Evolutionary conservation across 2,888 invertebrate species (phyloP).

Genomic region (Athrips mouffetella): DNA sequence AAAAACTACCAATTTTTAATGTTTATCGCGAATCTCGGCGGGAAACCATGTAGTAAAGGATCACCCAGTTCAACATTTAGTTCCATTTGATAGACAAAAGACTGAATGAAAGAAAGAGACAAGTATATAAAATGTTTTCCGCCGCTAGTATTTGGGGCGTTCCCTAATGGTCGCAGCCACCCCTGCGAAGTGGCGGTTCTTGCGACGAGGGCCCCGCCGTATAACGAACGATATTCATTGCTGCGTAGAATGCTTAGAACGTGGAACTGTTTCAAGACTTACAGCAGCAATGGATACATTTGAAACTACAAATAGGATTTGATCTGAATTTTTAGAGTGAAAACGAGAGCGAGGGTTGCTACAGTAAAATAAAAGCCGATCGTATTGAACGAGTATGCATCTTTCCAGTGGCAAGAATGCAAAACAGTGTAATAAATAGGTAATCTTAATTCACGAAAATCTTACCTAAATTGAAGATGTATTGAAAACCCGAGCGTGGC

Average conservation of each 20-base stretch:
- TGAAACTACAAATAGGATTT: no score
- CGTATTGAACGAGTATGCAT: no score
- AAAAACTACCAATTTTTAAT: slow-evolving; percentile 25
- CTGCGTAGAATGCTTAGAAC: neutral
- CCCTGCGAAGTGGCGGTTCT: neutral
- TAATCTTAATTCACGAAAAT: no score
- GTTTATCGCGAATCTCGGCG: slow-evolving; percentile 31
- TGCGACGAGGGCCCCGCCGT: neutral
- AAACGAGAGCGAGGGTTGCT: no score
- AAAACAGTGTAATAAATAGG: no score
- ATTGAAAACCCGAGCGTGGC: no score
- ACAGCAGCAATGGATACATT: neutral
- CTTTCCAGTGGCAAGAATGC: no score
- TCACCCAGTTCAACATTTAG: slow-evolving; percentile 43
- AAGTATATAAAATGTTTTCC: slow-evolving; percentile 37
- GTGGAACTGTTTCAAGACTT: neutral
- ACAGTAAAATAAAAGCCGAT: no score
- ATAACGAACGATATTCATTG: neutral
- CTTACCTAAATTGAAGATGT: no score
- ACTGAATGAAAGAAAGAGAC: slow-evolving; percentile 57
- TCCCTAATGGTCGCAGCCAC: slow-evolving; percentile 30
- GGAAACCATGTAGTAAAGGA: slow-evolving; percentile 38
- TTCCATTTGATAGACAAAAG: slow-evolving; percentile 36
- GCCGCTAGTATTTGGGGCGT: slow-evolving; percentile 53
- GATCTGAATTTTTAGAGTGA: no score